Conservation (phyloP, 2,797 vertebrate genomes). For the Tympanoctomys barrerae region DNA sequence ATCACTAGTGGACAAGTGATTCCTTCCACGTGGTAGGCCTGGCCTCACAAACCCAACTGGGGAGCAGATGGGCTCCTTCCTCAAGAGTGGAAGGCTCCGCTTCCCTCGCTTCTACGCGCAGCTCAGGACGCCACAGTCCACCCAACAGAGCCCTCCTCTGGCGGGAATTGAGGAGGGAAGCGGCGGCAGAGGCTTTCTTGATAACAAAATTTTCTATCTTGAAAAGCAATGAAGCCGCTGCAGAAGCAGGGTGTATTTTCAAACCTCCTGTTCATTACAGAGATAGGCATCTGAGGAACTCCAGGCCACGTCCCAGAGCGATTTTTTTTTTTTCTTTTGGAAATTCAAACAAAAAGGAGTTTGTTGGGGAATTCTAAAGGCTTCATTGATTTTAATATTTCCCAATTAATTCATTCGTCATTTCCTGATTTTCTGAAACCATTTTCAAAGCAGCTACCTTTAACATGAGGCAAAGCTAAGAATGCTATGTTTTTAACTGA, state of each 20-base stretch:
- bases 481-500: conserved; percentile 29
- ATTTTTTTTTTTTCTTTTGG: conserved; percentile 35
- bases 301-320: conserved; percentile 36
- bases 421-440: conserved; percentile 79
- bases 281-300: conserved; percentile 73
- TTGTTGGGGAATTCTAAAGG: conserved; percentile 65
- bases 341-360: conserved; percentile 77
- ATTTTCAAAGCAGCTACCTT: conserved; percentile 60
- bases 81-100: neutral
- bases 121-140: neutral
- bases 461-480: conserved; percentile 36
- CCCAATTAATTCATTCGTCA: conserved; percentile 76
- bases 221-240: conserved; percentile 35
- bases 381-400: conserved; percentile 72
- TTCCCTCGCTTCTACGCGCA: neutral
- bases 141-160: neutral
- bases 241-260: conserved; percentile 39
- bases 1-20: neutral
- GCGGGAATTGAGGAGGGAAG: neutral
- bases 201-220: conserved; percentile 53
- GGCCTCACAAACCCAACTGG: neutral
- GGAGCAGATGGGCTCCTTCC: neutral
- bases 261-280: conserved; percentile 65
- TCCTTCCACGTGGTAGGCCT: neutral
- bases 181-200: neutral